Base-by-base conservation (phyloP, 2,888 invertebrate species). In the Netelia virgata region DNA sequence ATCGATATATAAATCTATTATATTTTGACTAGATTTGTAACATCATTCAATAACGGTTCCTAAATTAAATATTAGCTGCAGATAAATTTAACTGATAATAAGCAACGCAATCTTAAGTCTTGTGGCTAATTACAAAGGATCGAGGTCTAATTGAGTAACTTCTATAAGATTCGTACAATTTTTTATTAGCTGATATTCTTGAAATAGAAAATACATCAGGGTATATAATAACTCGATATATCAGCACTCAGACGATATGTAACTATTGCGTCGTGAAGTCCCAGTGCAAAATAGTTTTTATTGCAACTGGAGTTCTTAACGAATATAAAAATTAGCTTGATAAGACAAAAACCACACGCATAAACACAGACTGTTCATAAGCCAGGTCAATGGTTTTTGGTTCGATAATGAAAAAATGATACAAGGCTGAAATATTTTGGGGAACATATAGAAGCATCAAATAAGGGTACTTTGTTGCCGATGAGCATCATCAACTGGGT, bases 271-370 rank as follows among this genome's bases (percentile, higher is more conserved):
- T 8, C 9, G 36, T 70, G 9, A 18, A 53, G 36, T 23, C 18
- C 18, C 28, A 1, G 16, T 0, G 36, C 50, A 20, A 36, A 59
- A 59, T 10, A 74, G 68, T 68, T 41, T 72, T 53, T 61, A 53
- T 36, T 47, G 41, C 23, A 68, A 53, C 41, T 9, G 61, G 3
- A 36, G 59, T 1, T 59, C 14, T 0, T 6, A 18, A 23, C 18
- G 9, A 23, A 16, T 36, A 23, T 16, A 0, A 50, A n/a, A 18
- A 18, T 3, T 18, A 23, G 47, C n/a, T 70, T 14, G 73, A 73
- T 73, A 80, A 73, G 59, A 6, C 20, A 66, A 59, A 47, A 57
- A 78, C 57, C 50, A 73, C 10, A n/a, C 23, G 11, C 57, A 72
- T 14, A 5, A 3, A 16, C 57, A 11, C 59, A 3, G n/a, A 20